phyloP scores from a whole-genome alignment of 30 jellyfish, hydroid and myxozoan species.

The Hydractinia symbiolongicarpus region DNA sequence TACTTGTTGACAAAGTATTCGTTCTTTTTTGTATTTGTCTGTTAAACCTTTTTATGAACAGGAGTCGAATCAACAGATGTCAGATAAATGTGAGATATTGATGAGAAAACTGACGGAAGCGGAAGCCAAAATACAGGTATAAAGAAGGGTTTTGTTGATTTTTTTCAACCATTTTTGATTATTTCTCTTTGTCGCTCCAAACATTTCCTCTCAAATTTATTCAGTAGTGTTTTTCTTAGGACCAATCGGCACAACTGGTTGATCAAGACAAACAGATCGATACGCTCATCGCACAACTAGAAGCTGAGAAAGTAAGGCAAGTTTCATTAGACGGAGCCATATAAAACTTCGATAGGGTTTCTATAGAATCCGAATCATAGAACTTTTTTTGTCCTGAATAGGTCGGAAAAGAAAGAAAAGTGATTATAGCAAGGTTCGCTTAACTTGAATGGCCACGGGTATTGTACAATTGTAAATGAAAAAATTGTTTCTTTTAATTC shows the following conservation, averaged over 20 bases:
- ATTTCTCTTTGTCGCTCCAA: not conserved
- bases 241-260: slow-evolving; percentile 42
- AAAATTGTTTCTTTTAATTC: too few species aligned
- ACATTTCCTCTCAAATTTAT: not conserved
- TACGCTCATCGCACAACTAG: slow-evolving; percentile 65
- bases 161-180: not conserved
- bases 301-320: slow-evolving; percentile 80
- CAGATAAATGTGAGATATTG: slow-evolving; percentile 67
- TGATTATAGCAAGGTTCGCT: too few species aligned
- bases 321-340: too few species aligned
- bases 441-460: too few species aligned
- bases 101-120: slow-evolving; percentile 74
- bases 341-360: too few species aligned
- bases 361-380: too few species aligned
- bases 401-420: too few species aligned
- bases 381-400: too few species aligned
- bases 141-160: not conserved
- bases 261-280: slow-evolving; percentile 80
- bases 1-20: too few species aligned
- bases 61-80: slow-evolving; percentile 51
- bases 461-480: too few species aligned
- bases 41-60: slow-evolving; percentile 3
- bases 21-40: not conserved
- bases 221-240: slow-evolving; percentile 18
- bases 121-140: slow-evolving; percentile 65